Evolutionary conservation across 2,888 invertebrate genomes (phyloP).

Genomic region (Drosophila nr. medialis): DNA sequence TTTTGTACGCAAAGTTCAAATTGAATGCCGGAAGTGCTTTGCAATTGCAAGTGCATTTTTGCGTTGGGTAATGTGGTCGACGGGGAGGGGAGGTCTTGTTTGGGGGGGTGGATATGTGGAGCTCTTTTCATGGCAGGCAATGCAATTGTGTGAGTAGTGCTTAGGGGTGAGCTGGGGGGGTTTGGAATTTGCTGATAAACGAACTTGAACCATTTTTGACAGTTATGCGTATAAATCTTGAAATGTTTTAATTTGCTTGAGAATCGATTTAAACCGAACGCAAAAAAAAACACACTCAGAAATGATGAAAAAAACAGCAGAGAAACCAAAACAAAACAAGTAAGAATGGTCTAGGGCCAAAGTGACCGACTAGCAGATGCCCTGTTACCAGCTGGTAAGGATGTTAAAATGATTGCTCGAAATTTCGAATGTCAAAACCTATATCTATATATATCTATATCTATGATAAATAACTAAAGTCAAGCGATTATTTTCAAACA

Average conservation of each 20-base stretch:
- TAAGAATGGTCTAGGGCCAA: neutral
- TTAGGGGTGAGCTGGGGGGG: neutral
- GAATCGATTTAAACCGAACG: constrained; percentile 81
- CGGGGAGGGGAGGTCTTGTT: neutral
- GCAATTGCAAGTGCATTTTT: constrained; percentile 57
- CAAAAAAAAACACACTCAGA: constrained; percentile 9
- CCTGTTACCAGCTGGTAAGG: neutral
- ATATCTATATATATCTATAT: no score
- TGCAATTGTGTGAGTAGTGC: neutral
- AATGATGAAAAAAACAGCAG: constrained; percentile 2
- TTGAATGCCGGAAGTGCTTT: constrained; percentile 73
- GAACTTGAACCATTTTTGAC: constrained; percentile 79
- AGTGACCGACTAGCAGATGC: neutral
- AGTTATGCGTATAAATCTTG: constrained; percentile 84
- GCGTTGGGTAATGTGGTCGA: neutral
- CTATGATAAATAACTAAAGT: neutral
- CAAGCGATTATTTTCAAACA: neutral
- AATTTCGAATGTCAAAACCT: no score
- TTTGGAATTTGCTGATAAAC: constrained; percentile 60
- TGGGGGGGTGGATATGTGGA: neutral
- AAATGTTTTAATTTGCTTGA: constrained; percentile 84
- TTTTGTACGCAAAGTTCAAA: constrained; percentile 60
- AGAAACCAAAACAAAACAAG: constrained; percentile 34
- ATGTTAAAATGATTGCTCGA: neutral
- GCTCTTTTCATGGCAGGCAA: constrained; percentile 2